phyloP scores from a whole-genome alignment of 2,113 vertebrate species.

The Rostratula benghalensis region DNA sequence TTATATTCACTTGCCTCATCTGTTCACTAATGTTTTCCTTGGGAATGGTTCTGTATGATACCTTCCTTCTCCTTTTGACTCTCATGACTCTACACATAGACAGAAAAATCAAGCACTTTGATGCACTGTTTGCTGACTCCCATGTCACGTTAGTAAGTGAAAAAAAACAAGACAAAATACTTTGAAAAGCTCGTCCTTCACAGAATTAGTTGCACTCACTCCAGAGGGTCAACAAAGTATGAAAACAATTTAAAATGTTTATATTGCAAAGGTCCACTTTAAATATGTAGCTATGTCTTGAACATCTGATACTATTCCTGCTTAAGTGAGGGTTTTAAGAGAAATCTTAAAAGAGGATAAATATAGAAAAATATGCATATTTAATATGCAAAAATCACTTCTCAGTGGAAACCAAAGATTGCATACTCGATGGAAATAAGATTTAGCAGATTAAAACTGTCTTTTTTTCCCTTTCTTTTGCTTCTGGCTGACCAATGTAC shows the following conservation, averaged over 20 bases:
- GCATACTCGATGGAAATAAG: not conserved
- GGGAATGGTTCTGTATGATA: not conserved
- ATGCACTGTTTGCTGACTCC: not conserved
- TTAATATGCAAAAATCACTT: not conserved
- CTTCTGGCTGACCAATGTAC: not conserved
- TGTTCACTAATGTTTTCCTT: not conserved
- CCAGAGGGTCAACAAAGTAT: not conserved
- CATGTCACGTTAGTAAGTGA: not conserved
- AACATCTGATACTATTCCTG: not conserved
- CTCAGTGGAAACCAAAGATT: not conserved
- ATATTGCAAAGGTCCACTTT: not conserved
- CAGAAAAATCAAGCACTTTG: not conserved
- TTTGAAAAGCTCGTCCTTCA: not conserved
- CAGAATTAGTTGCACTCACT: not conserved
- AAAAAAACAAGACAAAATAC: not conserved
- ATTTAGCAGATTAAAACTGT: not conserved
- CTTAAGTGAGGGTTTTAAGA: not conserved
- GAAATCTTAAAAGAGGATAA: not conserved
- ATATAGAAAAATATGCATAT: not conserved
- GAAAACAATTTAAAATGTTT: not conserved
- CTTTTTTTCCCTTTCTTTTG: not conserved
- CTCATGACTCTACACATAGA: not conserved
- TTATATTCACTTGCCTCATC: not conserved
- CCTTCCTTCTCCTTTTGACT: not conserved
- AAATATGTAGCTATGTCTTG: not conserved